Evolutionary conservation across 2,888 invertebrate species (phyloP).

Genomic region (Cactoblastis cactorum): DNA sequence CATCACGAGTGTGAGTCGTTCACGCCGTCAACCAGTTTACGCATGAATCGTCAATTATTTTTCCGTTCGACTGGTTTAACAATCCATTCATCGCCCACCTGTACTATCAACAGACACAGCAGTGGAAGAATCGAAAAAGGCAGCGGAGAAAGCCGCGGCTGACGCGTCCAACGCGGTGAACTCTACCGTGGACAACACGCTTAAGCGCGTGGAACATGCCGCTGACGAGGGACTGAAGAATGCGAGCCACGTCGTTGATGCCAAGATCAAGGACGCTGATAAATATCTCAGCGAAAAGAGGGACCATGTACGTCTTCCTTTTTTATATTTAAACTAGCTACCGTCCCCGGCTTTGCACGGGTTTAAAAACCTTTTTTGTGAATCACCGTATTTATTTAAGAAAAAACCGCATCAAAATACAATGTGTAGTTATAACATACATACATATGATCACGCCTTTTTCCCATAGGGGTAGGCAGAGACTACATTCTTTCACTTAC

Average conservation of each 20-base stretch:
- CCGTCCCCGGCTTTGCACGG: too few relatives aligned
- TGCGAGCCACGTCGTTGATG: slow-evolving; percentile 78
- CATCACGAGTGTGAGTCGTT: too few relatives aligned
- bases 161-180: slow-evolving; percentile 68
- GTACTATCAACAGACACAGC: slow-evolving; percentile 48
- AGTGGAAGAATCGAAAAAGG: slow-evolving; percentile 71
- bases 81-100: neutral
- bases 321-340: too few relatives aligned
- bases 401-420: too few relatives aligned
- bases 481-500: too few relatives aligned
- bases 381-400: too few relatives aligned
- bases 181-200: slow-evolving; percentile 63
- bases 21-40: too few relatives aligned
- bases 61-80: neutral
- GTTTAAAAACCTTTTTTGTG: too few relatives aligned
- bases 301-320: slow-evolving; percentile 46
- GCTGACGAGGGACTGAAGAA: slow-evolving; percentile 79
- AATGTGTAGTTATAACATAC: too few relatives aligned
- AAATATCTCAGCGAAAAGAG: slow-evolving; percentile 81
- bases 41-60: too few relatives aligned
- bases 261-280: slow-evolving; percentile 82
- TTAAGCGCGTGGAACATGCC: slow-evolving; percentile 63
- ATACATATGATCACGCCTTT: too few relatives aligned
- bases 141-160: slow-evolving; percentile 69
- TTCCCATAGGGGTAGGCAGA: too few relatives aligned